These are phyloP conservation scores for Anthrax anthrax DNA, from an alignment of 2,888 invertebrate genomes.

Conservation along the genomic window DNA sequence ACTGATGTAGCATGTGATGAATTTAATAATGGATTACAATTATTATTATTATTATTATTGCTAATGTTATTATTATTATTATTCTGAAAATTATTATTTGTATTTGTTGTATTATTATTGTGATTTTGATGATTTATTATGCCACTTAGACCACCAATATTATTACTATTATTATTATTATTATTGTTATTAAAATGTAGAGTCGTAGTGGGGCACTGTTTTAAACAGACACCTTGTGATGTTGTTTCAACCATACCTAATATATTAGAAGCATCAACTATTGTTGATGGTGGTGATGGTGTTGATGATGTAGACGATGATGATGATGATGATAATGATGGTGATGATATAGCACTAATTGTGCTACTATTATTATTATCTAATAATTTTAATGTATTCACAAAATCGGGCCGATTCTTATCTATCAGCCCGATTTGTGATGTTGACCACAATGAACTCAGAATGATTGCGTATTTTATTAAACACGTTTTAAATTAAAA, in stretches of 20 bases:
- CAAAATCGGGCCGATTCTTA: conserved; percentile 25
- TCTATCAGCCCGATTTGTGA: conserved; percentile 29
- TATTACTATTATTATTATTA: not conserved
- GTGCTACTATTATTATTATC: conserved; percentile 25
- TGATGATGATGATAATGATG: conserved; percentile 10
- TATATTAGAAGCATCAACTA: too few relatives aligned
- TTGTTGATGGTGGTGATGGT: conserved; percentile 15
- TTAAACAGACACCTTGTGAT: conserved; percentile 8
- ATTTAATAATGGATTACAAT: not conserved
- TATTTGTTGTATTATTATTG: not conserved
- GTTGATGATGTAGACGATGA: conserved; percentile 19
- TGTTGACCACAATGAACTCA: conserved; percentile 35
- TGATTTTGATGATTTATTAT: not conserved
- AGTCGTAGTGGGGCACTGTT: conserved; percentile 7
- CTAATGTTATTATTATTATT: conserved; percentile 5
- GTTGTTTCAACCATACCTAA: conserved; percentile 16
- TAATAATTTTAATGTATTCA: conserved; percentile 18
- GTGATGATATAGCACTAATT: conserved; percentile 22
- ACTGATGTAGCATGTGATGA: not conserved
- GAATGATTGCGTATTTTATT: conserved; percentile 24
- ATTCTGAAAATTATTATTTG: not conserved
- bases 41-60: conserved; percentile 7
- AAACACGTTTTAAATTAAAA: conserved; percentile 5
- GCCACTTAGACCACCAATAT: too few relatives aligned
- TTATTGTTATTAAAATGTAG: not conserved